Evolutionary conservation across 2,797 vertebrate species (phyloP), one percentile per base, ranked within the genome.

Genomic region (Pteropus rufus): DNA sequence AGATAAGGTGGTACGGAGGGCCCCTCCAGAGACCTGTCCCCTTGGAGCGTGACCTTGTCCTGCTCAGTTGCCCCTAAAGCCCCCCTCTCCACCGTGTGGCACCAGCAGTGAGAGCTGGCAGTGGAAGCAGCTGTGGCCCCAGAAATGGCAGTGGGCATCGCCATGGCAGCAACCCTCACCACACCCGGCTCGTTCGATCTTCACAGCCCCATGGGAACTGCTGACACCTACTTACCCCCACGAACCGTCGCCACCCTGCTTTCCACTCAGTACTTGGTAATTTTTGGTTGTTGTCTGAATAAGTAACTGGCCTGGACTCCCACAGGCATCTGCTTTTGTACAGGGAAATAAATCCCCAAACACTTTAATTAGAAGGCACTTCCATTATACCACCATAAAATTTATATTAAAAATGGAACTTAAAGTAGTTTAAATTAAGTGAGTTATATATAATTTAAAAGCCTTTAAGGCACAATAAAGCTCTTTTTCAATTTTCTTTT

Each of bases 371-470:
- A 92, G 95, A 93, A 96, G 6, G 81, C 62, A 56, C 62, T 92
- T 94, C 62, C 67, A 80, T 1, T 91, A 69, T 65, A 62, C 89
- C 88, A 31, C 69, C 56, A 46, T 83, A 90, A 95, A 91, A 94
- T 85, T 84, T 93, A 87, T 90, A 95, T 97, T 98, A 91, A 93
- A 96, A 97, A 83, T 85, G 90, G 54, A 94, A 91, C 85, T 96
- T 97, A 76, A 90, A 97, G 93, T 89, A 84, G 93, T 97, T 98
- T 93, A 97, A 97, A 97, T 97, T 95, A 98, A 97, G 90, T 96
- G 94, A 92, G 90, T 91, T 96, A 96, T 97, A 95, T 95, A 97
- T 97, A 97, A 98, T 98, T 97, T 95, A 98, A 97, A 98, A 96
- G 97, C 58, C 97, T 95, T 75, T 92, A 91, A 97, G 96, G 97